phyloP scores from a whole-genome alignment of 2,888 invertebrate species.

The Trissonchulus sp. region DNA sequence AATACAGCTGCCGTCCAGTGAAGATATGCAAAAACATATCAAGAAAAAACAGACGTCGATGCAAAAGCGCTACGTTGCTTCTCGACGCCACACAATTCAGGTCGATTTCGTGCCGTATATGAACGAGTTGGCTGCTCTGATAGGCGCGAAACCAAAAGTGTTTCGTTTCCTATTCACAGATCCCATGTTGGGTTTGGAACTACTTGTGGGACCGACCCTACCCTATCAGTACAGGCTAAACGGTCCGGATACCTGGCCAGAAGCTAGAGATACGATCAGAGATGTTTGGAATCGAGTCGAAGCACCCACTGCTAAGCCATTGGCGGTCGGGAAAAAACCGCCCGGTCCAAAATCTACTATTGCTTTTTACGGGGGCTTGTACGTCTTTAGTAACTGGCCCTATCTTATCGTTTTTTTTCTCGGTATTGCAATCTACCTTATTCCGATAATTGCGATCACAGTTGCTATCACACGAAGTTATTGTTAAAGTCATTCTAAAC shows the following conservation, averaged over 20 bases:
- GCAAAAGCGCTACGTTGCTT: conserved; percentile 42
- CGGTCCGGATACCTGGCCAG: conserved; percentile 55
- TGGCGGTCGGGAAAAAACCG: no score
- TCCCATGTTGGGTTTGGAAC: conserved; percentile 42
- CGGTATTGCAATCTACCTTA: no score
- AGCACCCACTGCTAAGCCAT: no score
- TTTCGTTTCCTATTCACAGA: conserved; percentile 45
- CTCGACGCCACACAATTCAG: conserved; percentile 54
- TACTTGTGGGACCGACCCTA: conserved; percentile 50
- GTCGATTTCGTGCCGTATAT: conserved; percentile 52
- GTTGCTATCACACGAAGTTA: no score
- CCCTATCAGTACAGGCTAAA: conserved; percentile 53
- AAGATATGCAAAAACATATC: conserved; percentile 53
- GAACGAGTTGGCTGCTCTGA: conserved; percentile 55
- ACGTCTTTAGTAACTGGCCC: no score
- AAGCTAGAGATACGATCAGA: conserved; percentile 55
- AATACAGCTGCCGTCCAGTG: no score
- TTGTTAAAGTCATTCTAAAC: no score
- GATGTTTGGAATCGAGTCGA: no score
- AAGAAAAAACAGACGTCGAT: conserved; percentile 43
- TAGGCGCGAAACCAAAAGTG: conserved; percentile 54
- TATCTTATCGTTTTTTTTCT: no score
- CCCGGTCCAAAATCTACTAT: no score
- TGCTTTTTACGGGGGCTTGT: no score
- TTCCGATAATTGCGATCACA: no score